These are phyloP conservation scores for Barbus barbus DNA, from an alignment of 2,113 vertebrate species.

Conservation along the genomic window DNA sequence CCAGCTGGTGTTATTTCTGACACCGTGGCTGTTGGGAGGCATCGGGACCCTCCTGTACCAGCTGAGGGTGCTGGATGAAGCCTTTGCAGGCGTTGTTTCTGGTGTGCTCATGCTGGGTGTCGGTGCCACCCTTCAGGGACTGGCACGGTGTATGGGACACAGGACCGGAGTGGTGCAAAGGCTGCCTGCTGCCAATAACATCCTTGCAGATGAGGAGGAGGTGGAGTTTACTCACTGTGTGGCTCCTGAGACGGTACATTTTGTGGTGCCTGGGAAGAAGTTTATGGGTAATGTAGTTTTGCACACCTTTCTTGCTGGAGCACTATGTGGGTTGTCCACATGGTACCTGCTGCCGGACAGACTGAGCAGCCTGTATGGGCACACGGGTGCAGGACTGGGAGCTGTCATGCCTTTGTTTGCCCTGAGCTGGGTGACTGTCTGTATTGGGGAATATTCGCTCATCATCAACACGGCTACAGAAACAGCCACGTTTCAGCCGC, in stretches of 20 bases:
- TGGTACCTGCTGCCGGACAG: constrained; percentile 92
- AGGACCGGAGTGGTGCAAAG: constrained; percentile 82
- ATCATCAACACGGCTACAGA: constrained; percentile 93
- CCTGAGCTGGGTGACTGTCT: constrained; percentile 92
- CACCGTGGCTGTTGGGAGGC: constrained; percentile 91
- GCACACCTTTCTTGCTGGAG: constrained; percentile 87
- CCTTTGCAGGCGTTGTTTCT: constrained; percentile 79
- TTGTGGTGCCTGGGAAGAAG: constrained; percentile 94
- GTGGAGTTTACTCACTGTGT: constrained; percentile 93
- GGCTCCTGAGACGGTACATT: constrained; percentile 89
- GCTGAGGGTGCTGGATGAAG: constrained; percentile 82
- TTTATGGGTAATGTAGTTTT: constrained; percentile 84
- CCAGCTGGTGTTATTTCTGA: constrained; percentile 90
- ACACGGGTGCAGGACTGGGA: constrained; percentile 77
- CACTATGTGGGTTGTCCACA: constrained; percentile 89
- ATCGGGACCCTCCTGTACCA: constrained; percentile 88
- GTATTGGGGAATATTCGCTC: constrained; percentile 92
- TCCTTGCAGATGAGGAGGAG: constrained; percentile 92
- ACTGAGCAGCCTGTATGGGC: constrained; percentile 83
- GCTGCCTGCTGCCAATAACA: constrained; percentile 81
- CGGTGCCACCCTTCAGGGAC: constrained; percentile 81
- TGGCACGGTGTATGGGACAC: constrained; percentile 79
- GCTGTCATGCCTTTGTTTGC: constrained; percentile 83
- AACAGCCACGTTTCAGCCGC: constrained; percentile 92
- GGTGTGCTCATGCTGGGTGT: constrained; percentile 88